Evolutionary conservation across 2,888 invertebrate species (phyloP).

Genomic region (Carabus problematicus): DNA sequence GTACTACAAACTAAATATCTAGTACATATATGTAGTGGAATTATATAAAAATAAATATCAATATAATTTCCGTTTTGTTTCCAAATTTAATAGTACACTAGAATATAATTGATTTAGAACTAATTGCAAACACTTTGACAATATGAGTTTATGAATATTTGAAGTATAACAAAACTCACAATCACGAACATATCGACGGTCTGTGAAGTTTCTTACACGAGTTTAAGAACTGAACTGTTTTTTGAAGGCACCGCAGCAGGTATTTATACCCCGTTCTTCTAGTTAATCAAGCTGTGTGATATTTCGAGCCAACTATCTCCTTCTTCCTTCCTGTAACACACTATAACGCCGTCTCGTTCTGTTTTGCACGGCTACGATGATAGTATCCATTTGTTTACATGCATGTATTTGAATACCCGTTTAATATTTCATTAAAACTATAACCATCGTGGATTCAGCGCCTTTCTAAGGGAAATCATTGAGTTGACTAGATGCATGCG

Average conservation of each 20-base stretch:
- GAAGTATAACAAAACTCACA: slow-evolving; percentile 25
- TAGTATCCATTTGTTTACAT: not conserved
- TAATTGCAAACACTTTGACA: not conserved
- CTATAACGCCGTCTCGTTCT: slow-evolving; percentile 2
- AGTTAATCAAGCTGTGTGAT: not conserved
- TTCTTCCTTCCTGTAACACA: not conserved
- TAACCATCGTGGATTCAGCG: not conserved
- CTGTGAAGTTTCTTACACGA: slow-evolving; percentile 9
- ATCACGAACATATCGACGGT: slow-evolving; percentile 26
- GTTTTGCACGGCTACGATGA: not conserved
- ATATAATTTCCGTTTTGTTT: not conserved
- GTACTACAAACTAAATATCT: not conserved
- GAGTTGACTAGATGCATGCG: not conserved
- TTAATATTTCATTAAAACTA: not conserved
- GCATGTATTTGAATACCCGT: not conserved
- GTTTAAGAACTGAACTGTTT: slow-evolving; percentile 27
- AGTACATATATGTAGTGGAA: not conserved
- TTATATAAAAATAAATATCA: not conserved
- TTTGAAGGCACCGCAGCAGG: slow-evolving; percentile 14
- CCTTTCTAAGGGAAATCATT: slow-evolving; percentile 33
- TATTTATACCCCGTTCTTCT: slow-evolving; percentile 31
- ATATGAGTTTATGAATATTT: not conserved
- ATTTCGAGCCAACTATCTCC: not conserved
- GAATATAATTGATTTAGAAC: not conserved
- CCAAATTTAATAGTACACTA: not conserved